Percentiles rank a stretch among this genome's conserved stretches.
Conservation (phyloP, 2,113 vertebrate genomes). For the Pseudorhombus dupliciocellatus region DNA sequence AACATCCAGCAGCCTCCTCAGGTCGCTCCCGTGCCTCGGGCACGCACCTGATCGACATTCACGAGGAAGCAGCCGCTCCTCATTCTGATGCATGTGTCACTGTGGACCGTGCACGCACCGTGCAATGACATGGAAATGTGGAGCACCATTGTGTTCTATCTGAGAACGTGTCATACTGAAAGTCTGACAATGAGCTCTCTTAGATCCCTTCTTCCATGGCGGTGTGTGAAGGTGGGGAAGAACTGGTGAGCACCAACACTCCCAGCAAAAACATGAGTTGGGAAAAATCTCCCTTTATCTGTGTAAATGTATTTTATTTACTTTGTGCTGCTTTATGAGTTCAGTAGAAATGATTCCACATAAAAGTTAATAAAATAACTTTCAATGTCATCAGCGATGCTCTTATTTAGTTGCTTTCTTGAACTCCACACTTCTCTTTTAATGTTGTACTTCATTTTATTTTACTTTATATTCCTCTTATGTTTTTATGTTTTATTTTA, state of each 20-base stretch:
- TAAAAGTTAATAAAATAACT: neutral
- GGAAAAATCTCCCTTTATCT: neutral
- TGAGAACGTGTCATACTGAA: no score
- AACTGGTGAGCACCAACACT: no score
- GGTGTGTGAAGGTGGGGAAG: no score
- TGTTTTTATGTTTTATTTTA: neutral
- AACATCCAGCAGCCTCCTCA: conserved; percentile 2
- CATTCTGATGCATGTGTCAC: neutral
- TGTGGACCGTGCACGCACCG: neutral
- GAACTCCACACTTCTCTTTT: no score
- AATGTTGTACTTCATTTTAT: neutral
- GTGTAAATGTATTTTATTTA: neutral
- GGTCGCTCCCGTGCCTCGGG: neutral
- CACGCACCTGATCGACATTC: neutral
- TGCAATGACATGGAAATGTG: neutral
- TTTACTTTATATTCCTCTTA: neutral
- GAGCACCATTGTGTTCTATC: neutral
- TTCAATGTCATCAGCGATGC: neutral
- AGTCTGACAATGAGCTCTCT: neutral
- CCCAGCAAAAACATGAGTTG: no score
- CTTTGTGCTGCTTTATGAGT: no score
- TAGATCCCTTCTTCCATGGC: neutral
- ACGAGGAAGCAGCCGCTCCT: neutral
- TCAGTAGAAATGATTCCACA: neutral
- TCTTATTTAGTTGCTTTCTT: no score